Evolutionary conservation across 2,888 invertebrate genomes (phyloP).

Genomic region (Chelonus formosanus): DNA sequence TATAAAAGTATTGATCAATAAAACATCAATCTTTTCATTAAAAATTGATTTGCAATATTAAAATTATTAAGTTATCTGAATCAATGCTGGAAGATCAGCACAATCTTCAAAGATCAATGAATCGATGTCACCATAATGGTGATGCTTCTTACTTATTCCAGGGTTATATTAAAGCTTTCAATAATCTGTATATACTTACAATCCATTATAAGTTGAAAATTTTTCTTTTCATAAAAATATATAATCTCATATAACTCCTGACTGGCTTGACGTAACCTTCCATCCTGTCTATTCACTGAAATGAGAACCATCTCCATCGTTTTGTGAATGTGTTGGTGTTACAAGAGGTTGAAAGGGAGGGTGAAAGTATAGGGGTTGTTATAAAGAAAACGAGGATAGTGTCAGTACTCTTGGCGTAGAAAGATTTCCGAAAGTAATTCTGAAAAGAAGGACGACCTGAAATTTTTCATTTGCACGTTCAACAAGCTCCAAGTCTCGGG

Average conservation of each 20-base stretch:
- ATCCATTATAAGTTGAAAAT: slow-evolving; percentile 4
- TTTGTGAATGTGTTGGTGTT: slow-evolving; percentile 9
- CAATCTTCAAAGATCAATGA: too few relatives aligned
- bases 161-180: too few relatives aligned
- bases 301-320: slow-evolving; percentile 25
- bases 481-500: slow-evolving; percentile 27
- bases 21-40: too few relatives aligned
- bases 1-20: too few relatives aligned
- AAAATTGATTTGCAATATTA: too few relatives aligned
- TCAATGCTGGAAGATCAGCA: too few relatives aligned
- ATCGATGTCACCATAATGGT: too few relatives aligned
- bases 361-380: slow-evolving; percentile 16
- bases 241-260: slow-evolving; percentile 17
- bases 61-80: too few relatives aligned
- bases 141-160: too few relatives aligned
- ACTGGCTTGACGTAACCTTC: not conserved
- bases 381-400: slow-evolving; percentile 35
- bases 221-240: slow-evolving; percentile 22
- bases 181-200: not conserved
- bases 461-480: slow-evolving; percentile 40
- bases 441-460: slow-evolving; percentile 36
- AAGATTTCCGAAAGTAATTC: slow-evolving; percentile 44
- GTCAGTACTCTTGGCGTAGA: slow-evolving; percentile 34
- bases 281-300: slow-evolving; percentile 20
- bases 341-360: not conserved